Evolutionary conservation across 2,888 invertebrate genomes (phyloP), one percentile per base, ranked within the genome.

Genomic region (Cancer borealis): DNA sequence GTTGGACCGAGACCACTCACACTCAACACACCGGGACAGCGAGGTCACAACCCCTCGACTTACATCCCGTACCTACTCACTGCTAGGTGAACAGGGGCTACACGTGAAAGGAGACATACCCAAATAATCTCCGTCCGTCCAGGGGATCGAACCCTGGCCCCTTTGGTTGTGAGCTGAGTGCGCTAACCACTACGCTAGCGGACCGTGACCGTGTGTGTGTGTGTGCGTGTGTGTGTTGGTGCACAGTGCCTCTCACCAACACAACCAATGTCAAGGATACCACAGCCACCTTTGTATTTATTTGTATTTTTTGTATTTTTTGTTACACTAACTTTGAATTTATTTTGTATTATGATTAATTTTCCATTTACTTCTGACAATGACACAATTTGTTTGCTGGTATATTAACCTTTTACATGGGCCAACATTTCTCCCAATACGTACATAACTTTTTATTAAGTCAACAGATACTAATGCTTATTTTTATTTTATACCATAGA

Each of bases 401-500:
- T 30, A 30, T 84, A 17, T 84, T 84, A 12, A 30, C 8, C 10
- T 84, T 39, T 84, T 6, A 26, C 12, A 84, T 30, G 30, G 79
- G 30, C 10, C 79, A 84, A 39, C 79, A 14, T 84, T 73, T 73
- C 30, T 84, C 39, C 21, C 79, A 84, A 26, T 84, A 73, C 6
- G 14, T n/a, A 26, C 26, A 39, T 26, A 3, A 30, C 6, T 26
- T 84, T 84, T 84, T 10, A 84, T 84, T 30, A 14, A 30, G 39
- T 30, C 79, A 26, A 84, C 79, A 30, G 30, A 26, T 30, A 84
- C 79, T 84, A 84, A 84, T 84, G 79, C 79, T 14, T 84, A 17
- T 73, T 84, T 84, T 84, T 84, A 45, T 88, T 84, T 84, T 84
- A 84, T 84, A 84, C 30, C 79, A 84, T 84, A 84, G 92, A 39